Evolutionary conservation across 2,113 vertebrate genomes (phyloP), one percentile per base, ranked within the genome.

Genomic region (Charadrius vociferus): DNA sequence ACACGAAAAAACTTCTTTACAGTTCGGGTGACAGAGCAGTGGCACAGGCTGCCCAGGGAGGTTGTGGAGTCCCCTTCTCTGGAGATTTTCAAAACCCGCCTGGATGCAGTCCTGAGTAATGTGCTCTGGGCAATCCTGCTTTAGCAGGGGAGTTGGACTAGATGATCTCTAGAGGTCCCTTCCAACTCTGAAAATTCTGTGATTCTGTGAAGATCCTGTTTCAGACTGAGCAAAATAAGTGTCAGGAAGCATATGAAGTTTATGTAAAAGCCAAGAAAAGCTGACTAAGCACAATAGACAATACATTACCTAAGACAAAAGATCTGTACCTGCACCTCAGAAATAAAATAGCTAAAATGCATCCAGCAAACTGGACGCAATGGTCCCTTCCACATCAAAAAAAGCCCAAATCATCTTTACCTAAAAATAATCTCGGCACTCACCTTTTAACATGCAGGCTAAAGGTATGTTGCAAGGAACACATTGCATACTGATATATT

Each of bases 311-410:
- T 18, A 41, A 27, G 32, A 86, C 15, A 68, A 84, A 74, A 66
- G 4, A 62, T 26, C 37, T 0, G 0, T 56, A 55, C 8, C 5
- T 56, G 20, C 30, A 3, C 18, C 16, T 75, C n/a, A 61, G 36
- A 91, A 75, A 59, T 39, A 47, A 75, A 88, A 61, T 13, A 88
- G 20, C 5, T 74, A 55, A 82, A 90, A 74, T 41, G 5, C 14
- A 82, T 75, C 58, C 59, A 72, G 56, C 13, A 88, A 83, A 67
- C 14, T 45, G 37, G 34, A 70, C 39, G 47, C 19, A 63, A 20
- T 19, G 4, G 10, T 32, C 30, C 12, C 34, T 75, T 32, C 41
- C 23, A 71, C 21, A 43, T 29, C n/a, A n/a, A n/a, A 47, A 66
- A 18, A 95, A 58, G 36, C 52, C 6, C 16, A 80, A 83, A 37